Conservation (phyloP, 1,140 invertebrate species). For the Drosophila erecta region DNA sequence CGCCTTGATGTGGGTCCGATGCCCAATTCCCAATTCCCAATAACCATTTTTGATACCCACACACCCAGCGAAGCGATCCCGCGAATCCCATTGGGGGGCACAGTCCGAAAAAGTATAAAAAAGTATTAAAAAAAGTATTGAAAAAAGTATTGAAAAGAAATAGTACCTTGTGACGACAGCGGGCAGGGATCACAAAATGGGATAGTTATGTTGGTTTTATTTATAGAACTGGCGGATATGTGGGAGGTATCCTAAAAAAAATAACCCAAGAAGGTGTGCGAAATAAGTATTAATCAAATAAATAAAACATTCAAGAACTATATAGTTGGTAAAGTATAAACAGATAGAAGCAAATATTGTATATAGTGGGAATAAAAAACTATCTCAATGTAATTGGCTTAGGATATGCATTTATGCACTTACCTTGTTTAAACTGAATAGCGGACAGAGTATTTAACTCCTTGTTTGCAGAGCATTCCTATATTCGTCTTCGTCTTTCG, state of each 20-base stretch:
- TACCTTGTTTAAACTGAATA: too few relatives aligned
- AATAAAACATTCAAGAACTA: too few relatives aligned
- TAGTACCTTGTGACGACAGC: conserved; percentile 26
- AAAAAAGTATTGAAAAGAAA: too few relatives aligned
- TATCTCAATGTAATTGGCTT: too few relatives aligned
- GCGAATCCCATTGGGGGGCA: conserved; percentile 28
- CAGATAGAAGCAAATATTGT: too few relatives aligned
- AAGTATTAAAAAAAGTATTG: too few relatives aligned
- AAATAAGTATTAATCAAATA: background rate
- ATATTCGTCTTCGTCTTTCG: background rate
- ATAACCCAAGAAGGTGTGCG: too few relatives aligned
- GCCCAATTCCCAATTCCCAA: conserved; percentile 3
- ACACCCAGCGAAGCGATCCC: conserved; percentile 16
- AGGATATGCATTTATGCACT: too few relatives aligned
- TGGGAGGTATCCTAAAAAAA: too few relatives aligned
- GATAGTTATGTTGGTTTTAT: conserved; percentile 15
- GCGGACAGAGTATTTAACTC: too few relatives aligned
- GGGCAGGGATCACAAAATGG: conserved; percentile 12
- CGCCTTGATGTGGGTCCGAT: conserved; percentile 68
- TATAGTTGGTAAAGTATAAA: too few relatives aligned
- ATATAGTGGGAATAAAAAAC: too few relatives aligned
- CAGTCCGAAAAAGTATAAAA: background rate
- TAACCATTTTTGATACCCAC: conserved; percentile 22
- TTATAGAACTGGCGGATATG: background rate
- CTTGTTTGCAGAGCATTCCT: background rate